Evolutionary conservation across 2,797 vertebrate species (phyloP), one percentile per base, ranked within the genome.

Genomic region (Neomorphus geoffroyi): DNA sequence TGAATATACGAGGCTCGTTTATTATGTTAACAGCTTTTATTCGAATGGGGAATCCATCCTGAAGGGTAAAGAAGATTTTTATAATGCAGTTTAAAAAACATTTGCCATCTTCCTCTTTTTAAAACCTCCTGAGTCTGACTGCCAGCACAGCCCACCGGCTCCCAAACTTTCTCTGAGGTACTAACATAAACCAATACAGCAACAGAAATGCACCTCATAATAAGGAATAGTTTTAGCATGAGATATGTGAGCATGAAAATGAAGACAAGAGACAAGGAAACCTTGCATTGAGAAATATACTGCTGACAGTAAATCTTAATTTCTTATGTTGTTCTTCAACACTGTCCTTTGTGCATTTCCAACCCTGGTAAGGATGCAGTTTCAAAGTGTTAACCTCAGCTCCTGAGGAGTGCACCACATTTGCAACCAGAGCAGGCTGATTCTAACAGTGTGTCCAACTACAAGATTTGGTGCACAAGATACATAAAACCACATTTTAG

Each of bases 21-120:
- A 99, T 99, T 35, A 99, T 98, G 96, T 99, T 99, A 77, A 99
- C 99, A 5, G 99, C 99, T 98, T 99, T 99, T 98, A 99, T 99
- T 97, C 99, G 97, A 98, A 99, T 99, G 46, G 99, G 99, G 97
- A 99, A 99, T 45, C 99, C 99, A 89, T 99, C 99, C 99, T 99
- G 48, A 96, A 77, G 84, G 65, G 65, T 62, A 91, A 69, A 87
- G 75, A 85, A 81, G 24, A 88, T 73, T 71, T 82, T 97, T 83
- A 90, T 88, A 88, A 83, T 54, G 22, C 60, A 28, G 48, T 90
- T 91, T 60, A 92, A 65, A 91, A 87, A 58, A 84, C 26, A 85
- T 46, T 80, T 64, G 45, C 32, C 15, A 51, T 32, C 53, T 75
- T 82, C 53, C 51, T 81, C 43, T 65, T 65, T 86, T 30, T 65